A percentile compares a stretch with the other conserved stretches of the same genome.
Evolutionary conservation across 1,140 invertebrate species (phyloP).

Genomic region (Trissolcus basalis): DNA sequence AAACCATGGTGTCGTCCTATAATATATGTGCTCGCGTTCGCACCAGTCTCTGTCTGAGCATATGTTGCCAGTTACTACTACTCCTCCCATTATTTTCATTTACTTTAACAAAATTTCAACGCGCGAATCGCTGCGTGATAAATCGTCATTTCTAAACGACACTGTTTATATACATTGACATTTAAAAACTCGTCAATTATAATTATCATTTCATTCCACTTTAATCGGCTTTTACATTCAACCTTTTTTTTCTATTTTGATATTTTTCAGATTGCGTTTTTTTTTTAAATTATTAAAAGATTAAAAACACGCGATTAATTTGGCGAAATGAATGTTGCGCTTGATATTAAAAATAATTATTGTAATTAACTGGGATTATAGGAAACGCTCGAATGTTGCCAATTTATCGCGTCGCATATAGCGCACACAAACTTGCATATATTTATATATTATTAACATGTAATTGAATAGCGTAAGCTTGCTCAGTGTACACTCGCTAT

Average conservation of each 20-base stretch:
- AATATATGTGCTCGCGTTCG: constrained; percentile 70
- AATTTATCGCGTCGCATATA: constrained; percentile 37
- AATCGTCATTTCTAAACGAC: not conserved
- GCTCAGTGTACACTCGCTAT: constrained; percentile 63
- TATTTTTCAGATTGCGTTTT: not conserved
- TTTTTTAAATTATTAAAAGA: too few relatives aligned
- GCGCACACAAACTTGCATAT: constrained; percentile 38
- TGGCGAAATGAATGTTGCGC: constrained; percentile 20
- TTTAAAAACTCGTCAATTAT: constrained; percentile 6
- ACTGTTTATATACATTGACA: constrained; percentile 10
- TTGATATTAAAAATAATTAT: constrained; percentile 44
- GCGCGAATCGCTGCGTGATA: constrained; percentile 8
- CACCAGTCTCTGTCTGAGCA: constrained; percentile 71
- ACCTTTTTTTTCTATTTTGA: not conserved
- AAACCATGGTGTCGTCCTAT: constrained; percentile 73
- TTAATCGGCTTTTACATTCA: too few relatives aligned
- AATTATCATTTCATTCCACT: too few relatives aligned
- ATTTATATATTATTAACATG: constrained; percentile 73
- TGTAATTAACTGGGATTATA: constrained; percentile 46
- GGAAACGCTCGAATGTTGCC: constrained; percentile 46
- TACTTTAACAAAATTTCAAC: constrained; percentile 52
- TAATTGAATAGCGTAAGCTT: constrained; percentile 71
- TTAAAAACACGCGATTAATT: constrained; percentile 16
- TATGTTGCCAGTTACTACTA: constrained; percentile 73
- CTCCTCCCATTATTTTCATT: constrained; percentile 53